Evolutionary conservation across 2,797 vertebrate species (phyloP).

Genomic region (Psittacula echo): DNA sequence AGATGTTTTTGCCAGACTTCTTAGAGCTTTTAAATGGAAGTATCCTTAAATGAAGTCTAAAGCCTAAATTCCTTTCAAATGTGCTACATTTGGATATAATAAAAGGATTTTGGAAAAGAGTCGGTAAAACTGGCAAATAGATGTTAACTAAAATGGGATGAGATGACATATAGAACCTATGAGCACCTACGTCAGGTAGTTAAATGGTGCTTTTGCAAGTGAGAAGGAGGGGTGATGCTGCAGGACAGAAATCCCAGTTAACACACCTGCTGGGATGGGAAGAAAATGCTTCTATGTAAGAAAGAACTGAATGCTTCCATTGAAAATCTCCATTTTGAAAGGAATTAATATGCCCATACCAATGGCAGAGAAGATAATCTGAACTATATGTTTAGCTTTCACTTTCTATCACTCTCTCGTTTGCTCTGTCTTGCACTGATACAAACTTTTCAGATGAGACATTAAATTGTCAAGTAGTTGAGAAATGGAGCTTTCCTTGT

Average conservation of each 20-base stretch:
- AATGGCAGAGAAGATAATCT: not conserved
- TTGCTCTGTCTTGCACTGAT: not conserved
- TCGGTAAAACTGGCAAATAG: not conserved
- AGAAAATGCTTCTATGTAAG: not conserved
- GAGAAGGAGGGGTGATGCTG: not conserved
- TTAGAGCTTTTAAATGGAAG: not conserved
- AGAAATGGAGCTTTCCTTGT: not conserved
- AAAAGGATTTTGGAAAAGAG: not conserved
- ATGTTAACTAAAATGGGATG: not conserved
- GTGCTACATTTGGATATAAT: not conserved
- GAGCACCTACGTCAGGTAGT: not conserved
- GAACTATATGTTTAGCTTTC: not conserved
- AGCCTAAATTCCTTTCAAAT: not conserved
- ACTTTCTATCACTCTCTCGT: not conserved
- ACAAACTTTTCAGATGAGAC: not conserved
- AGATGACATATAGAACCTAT: not conserved
- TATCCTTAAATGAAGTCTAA: not conserved
- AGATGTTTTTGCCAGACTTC: not conserved
- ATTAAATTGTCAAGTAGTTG: not conserved
- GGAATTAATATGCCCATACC: not conserved
- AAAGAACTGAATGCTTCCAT: not conserved
- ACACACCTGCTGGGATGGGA: not conserved
- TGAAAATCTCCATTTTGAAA: not conserved
- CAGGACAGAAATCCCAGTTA: not conserved
- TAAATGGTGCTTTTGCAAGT: not conserved